Base-by-base conservation (phyloP, 1,140 invertebrate genomes). In the Bradynema listronoti region DNA sequence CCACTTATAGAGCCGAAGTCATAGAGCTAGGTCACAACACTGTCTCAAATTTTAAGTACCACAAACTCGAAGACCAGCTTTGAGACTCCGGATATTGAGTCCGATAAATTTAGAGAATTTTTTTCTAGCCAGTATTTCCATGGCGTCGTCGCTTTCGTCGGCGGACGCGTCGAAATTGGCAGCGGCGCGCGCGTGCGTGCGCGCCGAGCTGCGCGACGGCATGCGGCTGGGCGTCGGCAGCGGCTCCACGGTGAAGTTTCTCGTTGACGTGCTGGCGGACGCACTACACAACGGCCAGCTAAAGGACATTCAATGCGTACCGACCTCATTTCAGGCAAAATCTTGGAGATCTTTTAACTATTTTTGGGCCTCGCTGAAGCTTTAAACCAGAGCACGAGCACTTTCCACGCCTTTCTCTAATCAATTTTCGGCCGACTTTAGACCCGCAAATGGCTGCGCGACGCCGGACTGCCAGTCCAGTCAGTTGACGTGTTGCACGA, bases 241-340 rank as follows among this genome's bases (percentile, higher is more conserved):
- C 60, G 63, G 63, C 22, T 49, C 64, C 14, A 65, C 63, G 1
- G 34, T 67, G 14, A 65, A 65, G 39, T 67, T 63, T 47, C 53
- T 65, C 4, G 51, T 65, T 25, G 57, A 68, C 30, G 58, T 54
- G 58, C 43, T 65, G 25, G 25, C 56, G 27, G 51, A 65, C 19
- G 32, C 41, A 3, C 56, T 58, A 19, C 3, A 19, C 2, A 22
- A 4, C 25, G 57, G 57, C 6, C 14, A 58, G 24, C 1, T 63
- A 14, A 63, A 32, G 24, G 32, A 66, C 34, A 63, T 65, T 29
- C 19, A 45, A 16, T 65, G 63, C 45, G 64, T 65, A 30, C 63
- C 63, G 4, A 65, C 63, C 11, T 67, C 64, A 25, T 49, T 68
- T 43, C 56, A 59, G 58, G 63, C 60, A 32, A 39, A 14, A 39